Percentiles rank a stretch among this genome's conserved stretches.
These are phyloP conservation scores for Heliconius eleuchia DNA, from an alignment of 1,140 invertebrate species.

Conservation along the genomic window DNA sequence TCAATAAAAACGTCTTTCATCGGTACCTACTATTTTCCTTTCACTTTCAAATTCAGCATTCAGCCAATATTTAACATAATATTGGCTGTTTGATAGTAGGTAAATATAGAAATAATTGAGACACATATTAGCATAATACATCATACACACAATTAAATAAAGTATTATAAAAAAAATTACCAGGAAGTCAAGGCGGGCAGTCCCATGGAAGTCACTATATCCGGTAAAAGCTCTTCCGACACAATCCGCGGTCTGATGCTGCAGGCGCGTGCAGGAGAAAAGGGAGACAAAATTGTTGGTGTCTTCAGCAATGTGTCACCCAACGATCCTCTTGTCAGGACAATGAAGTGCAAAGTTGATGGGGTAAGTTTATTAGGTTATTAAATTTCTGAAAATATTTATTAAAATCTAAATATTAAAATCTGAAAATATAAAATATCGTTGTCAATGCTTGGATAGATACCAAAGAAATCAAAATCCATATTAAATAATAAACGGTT, in stretches of 20 bases:
- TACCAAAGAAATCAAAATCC: not conserved
- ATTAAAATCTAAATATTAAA: too few species aligned
- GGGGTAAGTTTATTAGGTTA: constrained; percentile 63
- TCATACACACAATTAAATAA: too few species aligned
- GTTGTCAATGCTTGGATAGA: not conserved
- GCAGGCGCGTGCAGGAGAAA: constrained; percentile 75
- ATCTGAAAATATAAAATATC: too few species aligned
- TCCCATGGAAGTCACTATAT: constrained; percentile 70
- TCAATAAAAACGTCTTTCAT: not conserved
- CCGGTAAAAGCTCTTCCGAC: constrained; percentile 61
- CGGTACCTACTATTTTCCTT: not conserved
- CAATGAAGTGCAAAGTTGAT: constrained; percentile 69
- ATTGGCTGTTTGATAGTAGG: not conserved
- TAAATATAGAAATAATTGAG: not conserved
- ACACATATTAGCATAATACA: not conserved
- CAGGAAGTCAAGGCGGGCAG: constrained; percentile 64
- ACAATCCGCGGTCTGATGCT: constrained; percentile 81
- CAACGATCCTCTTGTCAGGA: constrained; percentile 64
- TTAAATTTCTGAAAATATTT: not conserved
- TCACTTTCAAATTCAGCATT: constrained; percentile 1
- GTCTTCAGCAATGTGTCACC: constrained; percentile 63
- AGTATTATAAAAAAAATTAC: not conserved
- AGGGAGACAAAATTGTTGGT: constrained; percentile 73
- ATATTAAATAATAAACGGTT: not conserved
- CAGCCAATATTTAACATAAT: not conserved